Conservation (phyloP, 1,140 invertebrate species). For the Bombyx mori region ASM3026992v2 NC_085115.1:9009001-9009500, state of each 20-base stretch:
- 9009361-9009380: no score
- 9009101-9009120: conserved; percentile 83
- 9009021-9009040: background rate
- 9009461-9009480: no score
- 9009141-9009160: conserved; percentile 82
- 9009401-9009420: no score
- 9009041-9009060: background rate
- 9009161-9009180: conserved; percentile 96
- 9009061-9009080: conserved; percentile 57
- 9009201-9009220: conserved; percentile 90
- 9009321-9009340: no score
- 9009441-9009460: no score
- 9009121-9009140: conserved; percentile 86
- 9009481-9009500: no score
- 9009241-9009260: conserved; percentile 90
- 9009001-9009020: background rate
- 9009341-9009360: no score
- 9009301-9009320: no score
- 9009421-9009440: no score
- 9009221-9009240: conserved; percentile 86
- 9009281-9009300: no score
- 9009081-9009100: conserved; percentile 84
- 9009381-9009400: no score
- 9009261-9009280: conserved; percentile 73
- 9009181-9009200: conserved; percentile 88